A percentile compares a stretch with the other conserved stretches of the same genome.
phyloP scores from a whole-genome alignment of 1,140 invertebrate genomes.

The Aplysia californica region DNA sequence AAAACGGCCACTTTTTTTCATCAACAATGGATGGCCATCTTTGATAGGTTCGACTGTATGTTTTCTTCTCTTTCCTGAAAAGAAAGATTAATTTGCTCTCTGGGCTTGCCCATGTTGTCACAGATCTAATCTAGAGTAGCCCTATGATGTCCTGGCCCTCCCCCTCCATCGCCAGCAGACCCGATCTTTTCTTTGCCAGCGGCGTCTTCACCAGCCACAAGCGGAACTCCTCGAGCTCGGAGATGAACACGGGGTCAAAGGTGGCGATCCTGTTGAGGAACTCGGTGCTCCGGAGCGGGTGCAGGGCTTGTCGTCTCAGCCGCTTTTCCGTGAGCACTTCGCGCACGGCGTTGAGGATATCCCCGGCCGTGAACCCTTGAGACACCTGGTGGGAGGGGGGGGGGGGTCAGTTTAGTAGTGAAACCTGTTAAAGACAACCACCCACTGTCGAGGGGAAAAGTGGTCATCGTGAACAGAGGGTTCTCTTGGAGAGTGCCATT shows the following conservation, averaged over 20 bases:
- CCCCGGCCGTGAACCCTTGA: background rate
- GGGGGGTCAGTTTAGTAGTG: no score
- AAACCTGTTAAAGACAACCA: no score
- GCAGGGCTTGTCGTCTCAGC: background rate
- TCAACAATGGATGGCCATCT: no score
- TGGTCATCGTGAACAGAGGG: no score
- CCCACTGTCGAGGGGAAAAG: no score
- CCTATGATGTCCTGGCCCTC: background rate
- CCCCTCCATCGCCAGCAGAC: background rate
- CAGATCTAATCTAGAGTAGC: background rate
- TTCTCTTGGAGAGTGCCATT: no score
- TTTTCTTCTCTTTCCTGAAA: no score
- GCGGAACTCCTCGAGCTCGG: background rate
- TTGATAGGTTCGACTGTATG: no score
- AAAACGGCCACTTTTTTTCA: no score
- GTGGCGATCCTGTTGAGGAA: background rate
- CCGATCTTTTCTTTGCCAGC: background rate
- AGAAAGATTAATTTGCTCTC: no score
- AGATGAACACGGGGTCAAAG: background rate
- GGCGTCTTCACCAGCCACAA: background rate
- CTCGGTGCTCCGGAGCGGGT: background rate
- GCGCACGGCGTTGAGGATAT: background rate
- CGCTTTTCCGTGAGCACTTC: background rate
- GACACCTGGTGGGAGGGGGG: background rate
- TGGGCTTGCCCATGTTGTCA: no score